Evolutionary conservation across 2,113 vertebrate genomes (phyloP).

Genomic region (Plotosus lineatus): DNA sequence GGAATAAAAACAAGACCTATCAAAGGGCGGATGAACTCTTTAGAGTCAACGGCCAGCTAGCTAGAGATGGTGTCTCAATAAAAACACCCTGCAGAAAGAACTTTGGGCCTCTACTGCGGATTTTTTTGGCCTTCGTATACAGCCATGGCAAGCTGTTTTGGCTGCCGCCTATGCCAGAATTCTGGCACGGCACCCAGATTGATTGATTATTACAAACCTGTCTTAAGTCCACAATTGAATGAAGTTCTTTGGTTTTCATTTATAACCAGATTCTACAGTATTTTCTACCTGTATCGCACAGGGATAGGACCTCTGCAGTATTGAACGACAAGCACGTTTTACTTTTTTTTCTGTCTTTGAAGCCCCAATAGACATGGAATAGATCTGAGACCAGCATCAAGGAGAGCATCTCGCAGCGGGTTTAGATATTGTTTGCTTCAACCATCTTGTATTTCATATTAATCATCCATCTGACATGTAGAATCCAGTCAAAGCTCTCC

Average conservation of each 20-base stretch:
- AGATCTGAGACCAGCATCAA: conserved; percentile 17
- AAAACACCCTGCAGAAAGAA: too few species aligned
- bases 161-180: too few species aligned
- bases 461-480: conserved; percentile 48
- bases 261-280: neutral
- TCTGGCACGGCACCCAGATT: too few species aligned
- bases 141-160: too few species aligned
- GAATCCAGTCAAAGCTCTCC: conserved; percentile 47
- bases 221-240: neutral
- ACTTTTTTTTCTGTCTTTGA: neutral
- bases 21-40: too few species aligned
- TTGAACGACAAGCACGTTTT: conserved; percentile 4
- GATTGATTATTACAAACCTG: too few species aligned
- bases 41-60: too few species aligned
- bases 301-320: neutral
- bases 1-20: too few species aligned
- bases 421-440: conserved; percentile 44
- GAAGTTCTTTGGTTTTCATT: neutral
- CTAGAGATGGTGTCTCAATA: too few species aligned
- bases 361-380: neutral
- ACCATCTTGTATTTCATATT: conserved; percentile 51
- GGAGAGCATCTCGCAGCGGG: conserved; percentile 40
- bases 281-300: neutral
- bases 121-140: too few species aligned
- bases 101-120: too few species aligned